phyloP scores from a whole-genome alignment of 2,113 vertebrate genomes.

The Hypanus sabinus region DNA sequence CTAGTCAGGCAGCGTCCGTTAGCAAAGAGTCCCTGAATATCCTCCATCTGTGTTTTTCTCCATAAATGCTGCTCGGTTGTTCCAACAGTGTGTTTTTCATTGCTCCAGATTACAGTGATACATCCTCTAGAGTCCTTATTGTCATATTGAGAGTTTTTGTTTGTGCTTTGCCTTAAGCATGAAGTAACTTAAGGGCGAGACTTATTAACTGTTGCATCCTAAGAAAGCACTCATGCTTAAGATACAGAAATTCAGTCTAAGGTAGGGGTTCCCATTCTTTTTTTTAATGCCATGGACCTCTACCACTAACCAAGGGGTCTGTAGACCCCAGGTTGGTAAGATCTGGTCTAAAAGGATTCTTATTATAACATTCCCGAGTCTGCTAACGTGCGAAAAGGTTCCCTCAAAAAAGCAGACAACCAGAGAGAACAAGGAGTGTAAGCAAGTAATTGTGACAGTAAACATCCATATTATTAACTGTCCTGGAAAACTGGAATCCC shows the following conservation, averaged over 20 bases:
- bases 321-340: no score
- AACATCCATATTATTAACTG: background rate
- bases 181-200: background rate
- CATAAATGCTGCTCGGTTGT: no score
- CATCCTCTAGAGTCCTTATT: no score
- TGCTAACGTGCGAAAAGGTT: background rate
- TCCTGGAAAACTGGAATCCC: background rate
- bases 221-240: background rate
- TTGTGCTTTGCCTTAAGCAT: background rate
- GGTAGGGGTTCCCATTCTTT: no score
- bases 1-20: no score
- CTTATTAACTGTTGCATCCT: background rate
- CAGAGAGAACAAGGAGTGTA: background rate
- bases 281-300: no score
- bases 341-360: background rate
- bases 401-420: background rate
- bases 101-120: no score
- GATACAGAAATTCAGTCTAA: background rate
- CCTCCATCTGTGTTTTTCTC: no score
- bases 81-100: no score
- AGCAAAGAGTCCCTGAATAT: no score
- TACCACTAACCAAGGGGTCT: no score
- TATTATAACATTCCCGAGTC: background rate
- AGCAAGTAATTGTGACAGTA: background rate
- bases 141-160: background rate